phyloP scores from a whole-genome alignment of 2,113 vertebrate species.

The Tachysurus vachellii region DNA sequence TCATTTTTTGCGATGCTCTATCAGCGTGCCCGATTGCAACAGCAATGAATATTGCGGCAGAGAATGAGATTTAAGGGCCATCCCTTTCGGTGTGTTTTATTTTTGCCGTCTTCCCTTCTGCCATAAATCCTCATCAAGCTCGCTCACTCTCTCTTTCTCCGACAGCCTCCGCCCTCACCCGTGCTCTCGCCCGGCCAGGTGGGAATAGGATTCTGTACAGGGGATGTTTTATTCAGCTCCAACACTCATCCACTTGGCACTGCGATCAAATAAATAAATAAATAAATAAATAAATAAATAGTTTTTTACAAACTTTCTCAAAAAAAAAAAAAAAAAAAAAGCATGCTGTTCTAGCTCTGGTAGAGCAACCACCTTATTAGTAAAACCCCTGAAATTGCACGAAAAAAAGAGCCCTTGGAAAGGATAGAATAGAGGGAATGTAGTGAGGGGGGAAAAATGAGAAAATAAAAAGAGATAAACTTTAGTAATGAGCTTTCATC shows the following conservation, averaged over 20 bases:
- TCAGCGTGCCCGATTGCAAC: constrained; percentile 72
- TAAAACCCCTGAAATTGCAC: background rate
- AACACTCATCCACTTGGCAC: constrained; percentile 70
- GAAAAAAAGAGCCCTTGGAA: background rate
- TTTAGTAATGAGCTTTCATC: background rate
- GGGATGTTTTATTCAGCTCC: constrained; percentile 75
- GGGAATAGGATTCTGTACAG: constrained; percentile 77
- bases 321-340: too few relatives aligned
- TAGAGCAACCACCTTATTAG: background rate
- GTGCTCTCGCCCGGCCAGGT: constrained; percentile 67
- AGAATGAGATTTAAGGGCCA: constrained; percentile 78
- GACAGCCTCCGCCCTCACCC: constrained; percentile 61
- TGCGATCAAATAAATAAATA: constrained; percentile 73
- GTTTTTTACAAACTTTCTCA: background rate
- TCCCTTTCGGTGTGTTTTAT: constrained; percentile 79
- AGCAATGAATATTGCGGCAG: constrained; percentile 75
- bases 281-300: background rate
- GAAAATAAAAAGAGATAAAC: background rate
- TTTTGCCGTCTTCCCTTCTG: constrained; percentile 70
- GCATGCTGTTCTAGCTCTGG: background rate
- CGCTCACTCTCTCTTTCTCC: constrained; percentile 50
- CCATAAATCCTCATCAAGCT: constrained; percentile 79
- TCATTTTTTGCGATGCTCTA: constrained; percentile 68
- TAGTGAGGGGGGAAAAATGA: background rate
- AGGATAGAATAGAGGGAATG: background rate